Evolutionary conservation across 2,888 invertebrate genomes (phyloP), one percentile per base, ranked within the genome.

Genomic region (Halocaridina rubra): DNA sequence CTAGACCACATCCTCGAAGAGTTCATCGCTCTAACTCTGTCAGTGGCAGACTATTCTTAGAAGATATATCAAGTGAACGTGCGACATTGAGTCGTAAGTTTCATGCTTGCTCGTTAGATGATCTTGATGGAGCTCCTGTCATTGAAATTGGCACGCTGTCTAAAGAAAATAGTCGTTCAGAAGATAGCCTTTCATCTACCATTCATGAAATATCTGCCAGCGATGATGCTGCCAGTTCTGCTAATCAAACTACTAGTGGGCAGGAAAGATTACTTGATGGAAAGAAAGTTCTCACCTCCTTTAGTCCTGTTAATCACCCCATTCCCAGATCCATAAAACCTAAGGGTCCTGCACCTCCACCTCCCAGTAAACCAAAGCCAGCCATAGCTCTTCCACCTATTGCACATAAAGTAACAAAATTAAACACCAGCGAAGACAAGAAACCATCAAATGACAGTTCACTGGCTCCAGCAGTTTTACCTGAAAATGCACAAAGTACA

Each of bases 61-160:
- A 22, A 24, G 75, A 16, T n/a, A 69, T 24, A 22, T 24, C 30
- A 33, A 71, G 39, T 8, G 74, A 32, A 3, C 81, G 79, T 8
- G 46, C 71, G 1, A 81, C 86, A 3, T 76, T 88, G 57, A 86
- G 88, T 64, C 59, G 81, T 22, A 88, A 86, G 76, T 88, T 81
- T 79, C 86, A 86, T 29, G 80, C 78, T 7, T 86, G 86, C 24
- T 84, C 88, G 22, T 71, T 84, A 19, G 86, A 81, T 59, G 82
- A 86, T 27, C 71, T 86, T 22, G 84, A 86, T 27, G 67, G 64
- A 61, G 72, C 53, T 13, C 79, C 86, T 4, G 79, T 88, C 22
- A 69, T 88, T 27, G 81, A 88, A 46, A 79, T 88, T 13, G 88
- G 88, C 16, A 81, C 80, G 19, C 22, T 79, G 27, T 29, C 77